Percentiles rank a stretch among this genome's conserved stretches.
These are phyloP conservation scores for Caerostris darwini DNA, from an alignment of 1,140 invertebrate genomes.

Conservation along the genomic window DNA sequence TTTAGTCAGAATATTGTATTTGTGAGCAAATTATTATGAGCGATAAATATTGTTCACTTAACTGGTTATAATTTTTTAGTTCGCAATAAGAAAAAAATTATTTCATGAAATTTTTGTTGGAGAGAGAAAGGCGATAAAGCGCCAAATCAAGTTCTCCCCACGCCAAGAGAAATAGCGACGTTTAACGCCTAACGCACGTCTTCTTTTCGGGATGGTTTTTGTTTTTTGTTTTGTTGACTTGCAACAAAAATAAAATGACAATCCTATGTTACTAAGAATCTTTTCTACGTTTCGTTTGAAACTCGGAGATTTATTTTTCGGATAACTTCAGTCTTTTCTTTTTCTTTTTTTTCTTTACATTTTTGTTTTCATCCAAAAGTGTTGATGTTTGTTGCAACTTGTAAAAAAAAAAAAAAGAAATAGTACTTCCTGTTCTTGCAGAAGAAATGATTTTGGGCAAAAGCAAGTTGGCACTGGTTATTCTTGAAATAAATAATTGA, in stretches of 20 bases:
- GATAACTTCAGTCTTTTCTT: background rate
- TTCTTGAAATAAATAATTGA: slow-evolving; percentile 30
- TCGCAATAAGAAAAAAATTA: no score
- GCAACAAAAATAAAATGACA: slow-evolving; percentile 24
- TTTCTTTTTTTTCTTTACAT: background rate
- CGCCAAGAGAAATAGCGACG: slow-evolving; percentile 5
- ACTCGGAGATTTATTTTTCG: background rate
- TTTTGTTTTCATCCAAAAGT: background rate
- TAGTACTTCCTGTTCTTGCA: background rate
- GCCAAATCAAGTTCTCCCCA: background rate
- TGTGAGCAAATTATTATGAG: no score
- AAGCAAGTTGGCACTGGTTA: background rate
- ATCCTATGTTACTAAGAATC: slow-evolving; percentile 13
- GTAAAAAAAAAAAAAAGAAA: background rate
- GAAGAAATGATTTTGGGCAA: background rate
- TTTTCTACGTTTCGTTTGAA: slow-evolving; percentile 6
- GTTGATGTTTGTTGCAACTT: slow-evolving; percentile 28
- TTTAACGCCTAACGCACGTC: slow-evolving; percentile 35
- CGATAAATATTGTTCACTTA: no score
- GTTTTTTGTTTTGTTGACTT: background rate
- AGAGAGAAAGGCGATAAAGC: background rate
- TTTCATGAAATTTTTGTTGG: no score
- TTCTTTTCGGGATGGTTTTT: background rate
- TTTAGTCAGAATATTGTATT: no score
- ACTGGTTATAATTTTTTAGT: no score